These are phyloP conservation scores for Acrossocheilus wenchowensis DNA, from an alignment of 2,797 vertebrate species.

Conservation along the genomic window DNA sequence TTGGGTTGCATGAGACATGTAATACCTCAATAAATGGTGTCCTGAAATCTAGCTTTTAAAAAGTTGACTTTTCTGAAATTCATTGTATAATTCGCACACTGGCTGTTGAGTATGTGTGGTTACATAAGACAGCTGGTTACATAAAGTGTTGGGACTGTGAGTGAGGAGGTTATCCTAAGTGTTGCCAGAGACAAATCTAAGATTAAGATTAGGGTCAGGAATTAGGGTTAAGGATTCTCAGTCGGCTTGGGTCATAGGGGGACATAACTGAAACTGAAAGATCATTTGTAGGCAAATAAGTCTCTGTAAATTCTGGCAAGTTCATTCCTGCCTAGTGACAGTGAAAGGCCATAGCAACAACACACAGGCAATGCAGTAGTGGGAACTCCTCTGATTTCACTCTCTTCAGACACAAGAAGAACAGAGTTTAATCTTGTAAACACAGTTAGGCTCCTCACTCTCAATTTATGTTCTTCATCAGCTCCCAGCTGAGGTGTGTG, in stretches of 20 bases:
- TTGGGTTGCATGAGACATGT: neutral
- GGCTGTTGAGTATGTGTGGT: constrained; percentile 15
- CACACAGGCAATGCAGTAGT: constrained; percentile 11
- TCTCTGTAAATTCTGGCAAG: neutral
- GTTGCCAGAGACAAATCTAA: constrained; percentile 32
- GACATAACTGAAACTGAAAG: constrained; percentile 27
- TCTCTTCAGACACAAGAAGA: constrained; percentile 1
- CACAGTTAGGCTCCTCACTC: neutral
- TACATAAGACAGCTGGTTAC: constrained; percentile 46
- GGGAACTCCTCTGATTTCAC: neutral
- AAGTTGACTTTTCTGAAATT: neutral
- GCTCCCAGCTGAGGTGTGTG: neutral
- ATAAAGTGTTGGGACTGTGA: constrained; percentile 34
- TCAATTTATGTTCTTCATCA: constrained; percentile 7
- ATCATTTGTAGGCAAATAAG: neutral
- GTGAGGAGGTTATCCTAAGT: constrained; percentile 27
- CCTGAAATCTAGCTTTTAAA: neutral
- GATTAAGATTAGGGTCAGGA: constrained; percentile 35
- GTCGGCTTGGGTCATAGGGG: neutral
- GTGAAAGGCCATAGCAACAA: constrained; percentile 37
- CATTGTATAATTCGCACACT: neutral
- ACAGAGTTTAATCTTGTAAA: constrained; percentile 13
- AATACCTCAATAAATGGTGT: neutral
- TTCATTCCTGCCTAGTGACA: constrained; percentile 29
- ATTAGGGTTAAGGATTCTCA: constrained; percentile 36